Conservation (phyloP, 64 coral and sea anemone genomes). For the Montipora efflorescens region DNA sequence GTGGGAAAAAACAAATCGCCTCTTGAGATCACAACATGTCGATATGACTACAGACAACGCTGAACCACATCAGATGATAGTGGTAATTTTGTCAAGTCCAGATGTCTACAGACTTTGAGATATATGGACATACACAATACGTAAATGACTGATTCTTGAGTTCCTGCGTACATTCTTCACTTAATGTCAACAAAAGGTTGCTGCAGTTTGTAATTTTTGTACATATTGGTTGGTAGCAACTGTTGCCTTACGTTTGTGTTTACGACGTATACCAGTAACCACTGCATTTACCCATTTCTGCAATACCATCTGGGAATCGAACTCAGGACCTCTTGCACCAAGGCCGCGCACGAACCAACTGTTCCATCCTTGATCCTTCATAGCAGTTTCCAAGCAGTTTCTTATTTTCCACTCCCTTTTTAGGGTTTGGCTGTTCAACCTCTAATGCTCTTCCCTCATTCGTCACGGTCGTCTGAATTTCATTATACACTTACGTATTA, state of each 20-base stretch:
- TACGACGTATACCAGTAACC: conserved; percentile 4
- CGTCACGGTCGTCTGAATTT: conserved; percentile 28
- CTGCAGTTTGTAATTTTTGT: background rate
- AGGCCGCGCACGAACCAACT: background rate
- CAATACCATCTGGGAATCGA: background rate
- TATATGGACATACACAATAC: background rate
- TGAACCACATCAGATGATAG: too few relatives aligned
- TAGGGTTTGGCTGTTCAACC: conserved; percentile 22
- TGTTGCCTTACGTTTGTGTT: conserved; percentile 43
- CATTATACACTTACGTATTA: background rate
- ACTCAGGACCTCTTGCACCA: too few relatives aligned
- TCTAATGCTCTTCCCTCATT: conserved; percentile 18
- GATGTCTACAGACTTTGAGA: background rate
- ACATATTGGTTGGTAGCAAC: background rate
- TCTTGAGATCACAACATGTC: too few relatives aligned
- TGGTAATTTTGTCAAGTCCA: conserved; percentile 18
- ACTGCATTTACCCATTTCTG: background rate
- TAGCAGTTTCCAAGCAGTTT: background rate
- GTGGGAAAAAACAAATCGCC: too few relatives aligned
- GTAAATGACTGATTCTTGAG: conserved; percentile 1
- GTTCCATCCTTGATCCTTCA: conserved; percentile 19
- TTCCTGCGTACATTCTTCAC: background rate
- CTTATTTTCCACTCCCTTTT: conserved; percentile 24
- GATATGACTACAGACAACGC: too few relatives aligned
- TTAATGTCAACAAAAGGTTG: background rate